These are phyloP conservation scores for Papilio dardanus DNA, from an alignment of 1,140 invertebrate species.

Conservation along the genomic window DNA sequence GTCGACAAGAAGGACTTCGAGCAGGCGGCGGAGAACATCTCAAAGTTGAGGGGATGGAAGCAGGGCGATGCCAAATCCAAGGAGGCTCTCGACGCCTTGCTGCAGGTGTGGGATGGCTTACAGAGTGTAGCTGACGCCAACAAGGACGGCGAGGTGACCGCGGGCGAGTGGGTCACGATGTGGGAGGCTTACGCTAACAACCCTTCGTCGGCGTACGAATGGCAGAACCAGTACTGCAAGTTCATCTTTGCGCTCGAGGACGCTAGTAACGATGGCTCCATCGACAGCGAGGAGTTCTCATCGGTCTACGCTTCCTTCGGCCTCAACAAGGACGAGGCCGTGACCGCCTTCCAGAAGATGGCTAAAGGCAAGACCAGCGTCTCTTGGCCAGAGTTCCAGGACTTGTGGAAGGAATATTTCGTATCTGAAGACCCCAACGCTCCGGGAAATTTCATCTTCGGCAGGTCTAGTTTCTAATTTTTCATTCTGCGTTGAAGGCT, in stretches of 20 bases:
- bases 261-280: constrained; percentile 89
- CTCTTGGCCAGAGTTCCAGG: constrained; percentile 87
- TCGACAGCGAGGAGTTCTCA: constrained; percentile 90
- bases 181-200: constrained; percentile 91
- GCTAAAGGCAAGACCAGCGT: constrained; percentile 86
- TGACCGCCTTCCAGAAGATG: constrained; percentile 88
- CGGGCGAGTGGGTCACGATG: constrained; percentile 92
- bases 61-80: constrained; percentile 86
- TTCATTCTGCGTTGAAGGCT: not conserved
- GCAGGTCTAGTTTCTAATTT: constrained; percentile 32
- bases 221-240: constrained; percentile 90
- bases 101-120: constrained; percentile 91
- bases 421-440: constrained; percentile 87
- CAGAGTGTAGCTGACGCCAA: constrained; percentile 89
- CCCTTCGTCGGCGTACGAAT: constrained; percentile 87
- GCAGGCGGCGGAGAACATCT: constrained; percentile 88
- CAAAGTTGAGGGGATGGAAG: constrained; percentile 87
- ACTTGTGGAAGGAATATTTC: constrained; percentile 91
- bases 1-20: constrained; percentile 92
- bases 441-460: constrained; percentile 85
- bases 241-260: constrained; percentile 93
- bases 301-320: constrained; percentile 89
- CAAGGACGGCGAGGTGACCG: constrained; percentile 89
- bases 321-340: constrained; percentile 85
- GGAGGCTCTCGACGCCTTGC: constrained; percentile 86